Evolutionary conservation across 2,113 vertebrate species (phyloP).

Genomic region (Ascaphus truei): DNA sequence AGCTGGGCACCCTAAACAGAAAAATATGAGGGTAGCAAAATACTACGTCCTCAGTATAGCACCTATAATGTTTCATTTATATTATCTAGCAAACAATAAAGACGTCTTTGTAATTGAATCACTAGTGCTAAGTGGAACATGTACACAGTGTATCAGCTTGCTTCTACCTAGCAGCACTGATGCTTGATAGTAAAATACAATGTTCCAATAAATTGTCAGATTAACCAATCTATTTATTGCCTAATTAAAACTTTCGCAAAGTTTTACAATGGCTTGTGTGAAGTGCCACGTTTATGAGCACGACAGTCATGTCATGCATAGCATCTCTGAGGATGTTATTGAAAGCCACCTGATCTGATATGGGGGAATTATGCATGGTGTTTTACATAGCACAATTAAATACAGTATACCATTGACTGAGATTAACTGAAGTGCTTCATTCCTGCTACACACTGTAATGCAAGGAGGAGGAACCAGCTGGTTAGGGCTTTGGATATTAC

Average conservation of each 20-base stretch:
- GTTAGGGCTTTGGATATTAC: no score
- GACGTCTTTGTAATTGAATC: constrained; percentile 22
- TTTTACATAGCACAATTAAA: neutral
- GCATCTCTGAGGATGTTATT: neutral
- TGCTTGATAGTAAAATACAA: neutral
- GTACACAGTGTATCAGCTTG: constrained; percentile 1
- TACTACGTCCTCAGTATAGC: no score
- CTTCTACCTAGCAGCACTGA: constrained; percentile 1
- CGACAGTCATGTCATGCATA: neutral
- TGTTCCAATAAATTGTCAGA: neutral
- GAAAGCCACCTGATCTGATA: neutral
- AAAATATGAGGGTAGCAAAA: no score
- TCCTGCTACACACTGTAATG: neutral
- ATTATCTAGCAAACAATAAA: no score
- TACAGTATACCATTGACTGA: neutral
- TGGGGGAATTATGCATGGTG: neutral
- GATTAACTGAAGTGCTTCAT: neutral
- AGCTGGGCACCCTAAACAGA: no score
- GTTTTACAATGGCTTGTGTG: neutral
- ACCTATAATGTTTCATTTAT: no score
- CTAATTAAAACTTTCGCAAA: constrained; percentile 22
- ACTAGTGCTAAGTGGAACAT: neutral
- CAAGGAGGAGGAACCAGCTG: neutral
- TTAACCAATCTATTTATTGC: constrained; percentile 20
- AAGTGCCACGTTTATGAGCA: neutral